Evolutionary conservation across 2,888 invertebrate species (phyloP), one percentile per base, ranked within the genome.

Genomic region (Epinotia bilunana): DNA sequence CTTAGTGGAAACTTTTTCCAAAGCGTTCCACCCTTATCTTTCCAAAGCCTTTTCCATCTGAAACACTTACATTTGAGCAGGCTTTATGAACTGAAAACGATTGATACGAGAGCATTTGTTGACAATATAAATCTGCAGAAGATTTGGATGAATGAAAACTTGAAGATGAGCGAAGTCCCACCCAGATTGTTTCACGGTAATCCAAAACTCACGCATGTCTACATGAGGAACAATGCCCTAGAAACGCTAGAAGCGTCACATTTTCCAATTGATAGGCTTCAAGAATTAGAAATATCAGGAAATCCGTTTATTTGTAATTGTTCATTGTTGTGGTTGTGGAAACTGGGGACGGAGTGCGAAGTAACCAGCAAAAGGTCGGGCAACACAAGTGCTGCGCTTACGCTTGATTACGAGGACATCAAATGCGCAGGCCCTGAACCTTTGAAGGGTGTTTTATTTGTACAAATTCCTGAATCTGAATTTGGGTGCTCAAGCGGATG

Each of bases 271-370:
- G 97, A 98, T 86, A 96, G 96, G 81, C 91, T 98, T 80, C 95
- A 96, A 84, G 95, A 95, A 76, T 92, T 98, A 49, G 95, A 96
- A 80, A 94, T 98, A 71, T 97, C 97, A 49, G 97, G 97, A 46
- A 98, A 98, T 91, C 98, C 98, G 0, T 94, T 98, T 78, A 95
- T 96, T 77, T 98, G 98, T 90, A 98, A 98, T 89, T 98, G 98
- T 86, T 97, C 98, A 69, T 91, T 98, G 76, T 94, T 97, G 77
- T 98, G 98, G 98, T 92, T 98, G 61, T 97, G 97, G 97, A 96
- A 96, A 84, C 94, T 98, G 63, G 91, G 90, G 33, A 88, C 87
- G 78, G 92, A 93, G 76, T 92, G 91, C 82, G 92, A 92, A 84
- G 83, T 89, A 7, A 91, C 85, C 73, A 89, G 83, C 76, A 91